Evolutionary conservation across 1,140 invertebrate genomes (phyloP).

Genomic region (Probaryconus sp.): DNA sequence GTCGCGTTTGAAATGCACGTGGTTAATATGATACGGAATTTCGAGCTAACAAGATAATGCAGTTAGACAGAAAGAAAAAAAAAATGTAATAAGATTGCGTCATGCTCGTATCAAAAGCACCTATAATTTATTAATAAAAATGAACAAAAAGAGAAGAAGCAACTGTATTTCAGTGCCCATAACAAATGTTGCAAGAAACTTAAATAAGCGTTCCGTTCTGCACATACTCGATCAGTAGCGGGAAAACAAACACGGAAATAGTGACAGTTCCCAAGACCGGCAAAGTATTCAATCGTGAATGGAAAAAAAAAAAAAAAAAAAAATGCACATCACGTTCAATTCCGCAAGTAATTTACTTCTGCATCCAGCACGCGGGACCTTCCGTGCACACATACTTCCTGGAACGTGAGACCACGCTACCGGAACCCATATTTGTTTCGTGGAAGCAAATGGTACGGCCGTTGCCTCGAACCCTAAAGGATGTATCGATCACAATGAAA

Average conservation of each 20-base stretch:
- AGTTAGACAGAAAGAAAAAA: too few species aligned
- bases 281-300: background rate
- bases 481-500: conserved; percentile 49
- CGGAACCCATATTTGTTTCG: conserved; percentile 54
- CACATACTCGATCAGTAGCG: too few species aligned
- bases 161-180: too few species aligned
- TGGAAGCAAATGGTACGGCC: conserved; percentile 4
- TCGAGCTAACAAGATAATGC: too few species aligned
- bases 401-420: conserved; percentile 69
- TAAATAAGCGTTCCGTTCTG: too few species aligned
- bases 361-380: conserved; percentile 29
- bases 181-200: too few species aligned
- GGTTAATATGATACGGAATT: too few species aligned
- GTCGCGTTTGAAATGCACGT: too few species aligned
- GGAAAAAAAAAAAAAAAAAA: conserved; percentile 30
- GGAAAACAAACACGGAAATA: conserved; percentile 44
- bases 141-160: too few species aligned
- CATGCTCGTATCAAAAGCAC: too few species aligned
- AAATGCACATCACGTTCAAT: conserved; percentile 34
- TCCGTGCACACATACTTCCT: conserved; percentile 63
- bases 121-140: too few species aligned
- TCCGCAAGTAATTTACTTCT: conserved; percentile 44
- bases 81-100: too few species aligned
- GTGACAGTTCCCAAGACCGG: conserved; percentile 31
- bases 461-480: conserved; percentile 37